A percentile compares a stretch with the other conserved stretches of the same genome.
Evolutionary conservation across 2,888 invertebrate genomes (phyloP).

Genomic region (Ashinkailepas kermadecensis): DNA sequence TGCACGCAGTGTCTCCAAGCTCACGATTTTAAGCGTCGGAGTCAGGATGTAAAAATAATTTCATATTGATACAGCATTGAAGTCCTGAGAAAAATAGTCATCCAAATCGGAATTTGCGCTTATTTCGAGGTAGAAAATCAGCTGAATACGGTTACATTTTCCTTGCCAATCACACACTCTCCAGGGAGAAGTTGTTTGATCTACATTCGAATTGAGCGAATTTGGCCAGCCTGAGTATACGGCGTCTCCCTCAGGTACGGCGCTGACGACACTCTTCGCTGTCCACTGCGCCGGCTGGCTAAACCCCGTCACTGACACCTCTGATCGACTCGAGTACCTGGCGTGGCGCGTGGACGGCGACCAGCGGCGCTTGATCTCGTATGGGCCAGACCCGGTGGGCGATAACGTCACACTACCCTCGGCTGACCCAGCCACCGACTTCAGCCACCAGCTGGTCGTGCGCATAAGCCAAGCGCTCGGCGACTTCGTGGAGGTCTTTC

Average conservation of each 20-base stretch:
- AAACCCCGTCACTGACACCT: conserved; percentile 25
- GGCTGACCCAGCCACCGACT: conserved; percentile 17
- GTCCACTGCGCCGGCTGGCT: conserved; percentile 26
- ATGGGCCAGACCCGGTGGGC: conserved; percentile 7
- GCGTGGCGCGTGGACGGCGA: not conserved
- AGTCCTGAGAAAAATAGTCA: too few relatives aligned
- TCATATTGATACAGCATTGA: too few relatives aligned
- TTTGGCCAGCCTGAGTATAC: too few relatives aligned
- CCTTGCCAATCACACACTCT: too few relatives aligned
- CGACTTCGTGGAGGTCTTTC: not conserved
- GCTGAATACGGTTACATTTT: too few relatives aligned
- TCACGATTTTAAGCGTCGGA: too few relatives aligned
- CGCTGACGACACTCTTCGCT: conserved; percentile 25
- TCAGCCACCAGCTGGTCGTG: conserved; percentile 16
- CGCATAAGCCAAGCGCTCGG: conserved; percentile 24
- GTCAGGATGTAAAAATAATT: too few relatives aligned
- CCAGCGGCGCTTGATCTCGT: not conserved
- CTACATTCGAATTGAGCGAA: too few relatives aligned
- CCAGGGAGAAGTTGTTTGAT: too few relatives aligned
- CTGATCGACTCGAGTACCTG: conserved; percentile 25
- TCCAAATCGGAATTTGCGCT: too few relatives aligned
- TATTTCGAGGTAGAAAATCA: too few relatives aligned
- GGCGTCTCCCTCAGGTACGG: conserved; percentile 9
- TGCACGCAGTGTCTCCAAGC: too few relatives aligned
- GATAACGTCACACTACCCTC: conserved; percentile 7